Evolutionary conservation across 2,113 vertebrate species (phyloP).

Genomic region (Colossoma macropomum): DNA sequence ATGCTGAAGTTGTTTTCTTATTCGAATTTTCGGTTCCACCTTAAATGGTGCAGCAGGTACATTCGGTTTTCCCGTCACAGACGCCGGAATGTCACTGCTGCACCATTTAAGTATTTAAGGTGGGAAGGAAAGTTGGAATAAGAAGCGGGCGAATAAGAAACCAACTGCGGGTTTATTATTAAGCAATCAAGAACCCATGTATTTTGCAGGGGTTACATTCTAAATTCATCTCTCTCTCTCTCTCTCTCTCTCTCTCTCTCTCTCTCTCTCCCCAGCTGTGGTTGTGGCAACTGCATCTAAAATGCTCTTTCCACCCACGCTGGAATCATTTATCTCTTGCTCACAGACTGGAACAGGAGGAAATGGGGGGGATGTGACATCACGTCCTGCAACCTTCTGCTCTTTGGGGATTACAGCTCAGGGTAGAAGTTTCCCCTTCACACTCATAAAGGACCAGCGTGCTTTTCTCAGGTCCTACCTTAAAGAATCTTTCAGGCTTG

Average conservation of each 20-base stretch:
- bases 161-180: no score
- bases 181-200: no score
- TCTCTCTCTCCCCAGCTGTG: neutral
- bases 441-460: neutral
- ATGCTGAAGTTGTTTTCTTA: no score
- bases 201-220: neutral
- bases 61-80: no score
- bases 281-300: neutral
- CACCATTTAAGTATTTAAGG: no score
- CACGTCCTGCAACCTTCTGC: slow-evolving; percentile 27
- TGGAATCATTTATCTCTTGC: slow-evolving; percentile 41
- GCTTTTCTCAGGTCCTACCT: neutral
- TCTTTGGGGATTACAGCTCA: neutral
- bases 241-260: no score
- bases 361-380: slow-evolving; percentile 32
- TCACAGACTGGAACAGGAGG: slow-evolving; percentile 32
- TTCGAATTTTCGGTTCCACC: no score
- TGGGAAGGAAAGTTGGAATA: no score
- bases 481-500: neutral
- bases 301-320: slow-evolving; percentile 38
- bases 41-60: no score
- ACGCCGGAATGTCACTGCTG: no score
- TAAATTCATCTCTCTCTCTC: no score
- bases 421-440: neutral
- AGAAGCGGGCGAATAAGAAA: no score